phyloP scores from a whole-genome alignment of 2,888 invertebrate species.

The Xanthostigma xanthostigma region DNA sequence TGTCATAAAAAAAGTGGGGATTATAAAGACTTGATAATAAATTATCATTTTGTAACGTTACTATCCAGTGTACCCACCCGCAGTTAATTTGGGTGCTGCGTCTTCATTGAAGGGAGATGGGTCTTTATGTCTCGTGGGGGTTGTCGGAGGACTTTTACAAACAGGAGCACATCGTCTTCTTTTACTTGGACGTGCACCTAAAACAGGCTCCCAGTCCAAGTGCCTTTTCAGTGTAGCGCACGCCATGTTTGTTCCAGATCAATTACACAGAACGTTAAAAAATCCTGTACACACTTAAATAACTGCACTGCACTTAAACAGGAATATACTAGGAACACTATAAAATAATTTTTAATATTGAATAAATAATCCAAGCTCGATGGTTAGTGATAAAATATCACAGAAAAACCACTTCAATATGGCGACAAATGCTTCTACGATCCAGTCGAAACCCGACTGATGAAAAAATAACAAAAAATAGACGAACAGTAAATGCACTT shows the following conservation, averaged over 20 bases:
- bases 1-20: constrained; percentile 8
- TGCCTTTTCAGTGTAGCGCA: constrained; percentile 94
- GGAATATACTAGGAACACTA: no score
- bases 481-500: no score
- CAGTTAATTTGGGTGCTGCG: constrained; percentile 68
- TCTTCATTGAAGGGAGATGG: constrained; percentile 74
- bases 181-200: constrained; percentile 76
- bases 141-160: constrained; percentile 46
- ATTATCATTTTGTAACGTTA: constrained; percentile 4
- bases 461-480: no score
- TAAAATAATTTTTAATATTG: no score
- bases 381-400: no score
- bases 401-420: no score
- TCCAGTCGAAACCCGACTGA: no score
- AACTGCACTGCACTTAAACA: no score
- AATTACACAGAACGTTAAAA: background rate
- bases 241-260: constrained; percentile 60
- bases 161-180: constrained; percentile 83
- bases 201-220: constrained; percentile 85
- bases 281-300: no score
- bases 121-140: constrained; percentile 19
- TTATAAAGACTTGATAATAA: constrained; percentile 4
- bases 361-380: no score
- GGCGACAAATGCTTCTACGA: no score
- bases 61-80: constrained; percentile 46